These are phyloP conservation scores for Micropterix aruncella DNA, from an alignment of 2,888 invertebrate genomes.

Conservation along the genomic window DNA sequence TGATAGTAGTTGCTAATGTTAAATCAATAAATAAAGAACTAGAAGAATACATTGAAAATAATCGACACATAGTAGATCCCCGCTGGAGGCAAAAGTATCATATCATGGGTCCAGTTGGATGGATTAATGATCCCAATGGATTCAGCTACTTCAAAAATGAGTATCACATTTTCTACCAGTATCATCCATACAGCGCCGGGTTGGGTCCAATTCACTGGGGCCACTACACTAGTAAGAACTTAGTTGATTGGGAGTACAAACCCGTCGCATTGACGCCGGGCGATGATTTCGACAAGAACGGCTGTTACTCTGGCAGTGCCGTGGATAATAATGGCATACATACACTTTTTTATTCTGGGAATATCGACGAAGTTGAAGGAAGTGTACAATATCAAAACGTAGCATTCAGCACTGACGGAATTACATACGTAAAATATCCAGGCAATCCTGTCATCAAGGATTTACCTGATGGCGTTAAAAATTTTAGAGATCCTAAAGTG, in stretches of 20 bases:
- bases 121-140: constrained; percentile 38
- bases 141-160: constrained; percentile 27
- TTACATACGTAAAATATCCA: constrained; percentile 20
- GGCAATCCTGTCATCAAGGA: constrained; percentile 23
- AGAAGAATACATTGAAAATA: constrained; percentile 19
- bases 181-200: constrained; percentile 26
- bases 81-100: constrained; percentile 27
- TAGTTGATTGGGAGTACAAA: constrained; percentile 31
- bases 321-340: constrained; percentile 23
- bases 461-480: constrained; percentile 21
- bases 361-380: constrained; percentile 19
- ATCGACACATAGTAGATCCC: constrained; percentile 16
- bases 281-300: constrained; percentile 21
- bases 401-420: constrained; percentile 24
- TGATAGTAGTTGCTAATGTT: too few species aligned
- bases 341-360: constrained; percentile 28
- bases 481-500: constrained; percentile 35
- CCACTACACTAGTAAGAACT: constrained; percentile 29
- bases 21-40: too few species aligned
- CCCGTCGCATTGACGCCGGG: constrained; percentile 33
- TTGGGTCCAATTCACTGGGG: constrained; percentile 35
- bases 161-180: constrained; percentile 39
- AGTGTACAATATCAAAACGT: constrained; percentile 23
- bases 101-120: constrained; percentile 26
- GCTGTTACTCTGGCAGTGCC: constrained; percentile 36